Evolutionary conservation across 2,113 vertebrate species (phyloP).

Genomic region (Psammodynastes pulverulentus): DNA sequence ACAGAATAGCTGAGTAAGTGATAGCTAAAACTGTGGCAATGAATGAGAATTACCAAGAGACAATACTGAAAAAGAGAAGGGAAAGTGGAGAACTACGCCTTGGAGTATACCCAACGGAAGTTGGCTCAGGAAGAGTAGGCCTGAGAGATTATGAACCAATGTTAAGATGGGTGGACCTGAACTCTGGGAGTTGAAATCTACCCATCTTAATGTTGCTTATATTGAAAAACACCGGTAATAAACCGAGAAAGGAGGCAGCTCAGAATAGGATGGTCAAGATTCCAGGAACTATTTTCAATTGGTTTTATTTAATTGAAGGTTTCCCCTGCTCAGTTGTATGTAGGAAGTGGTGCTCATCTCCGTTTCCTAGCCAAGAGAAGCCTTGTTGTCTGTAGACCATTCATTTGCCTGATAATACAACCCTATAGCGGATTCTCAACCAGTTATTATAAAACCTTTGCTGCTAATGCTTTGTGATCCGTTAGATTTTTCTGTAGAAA

Average conservation of each 20-base stretch:
- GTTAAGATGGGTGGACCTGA: not conserved
- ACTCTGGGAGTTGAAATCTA: not conserved
- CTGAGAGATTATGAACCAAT: not conserved
- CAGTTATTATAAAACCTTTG: not conserved
- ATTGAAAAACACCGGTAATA: not conserved
- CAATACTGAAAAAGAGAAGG: not conserved
- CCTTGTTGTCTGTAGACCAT: not conserved
- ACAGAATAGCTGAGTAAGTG: not conserved
- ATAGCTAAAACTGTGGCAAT: not conserved
- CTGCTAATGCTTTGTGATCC: not conserved
- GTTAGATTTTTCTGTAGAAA: not conserved
- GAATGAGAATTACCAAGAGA: not conserved
- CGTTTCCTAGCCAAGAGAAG: not conserved
- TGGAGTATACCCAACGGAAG: not conserved
- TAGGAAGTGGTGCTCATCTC: not conserved
- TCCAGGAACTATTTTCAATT: not conserved
- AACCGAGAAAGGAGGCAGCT: not conserved
- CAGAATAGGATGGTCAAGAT: not conserved
- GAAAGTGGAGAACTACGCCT: not conserved
- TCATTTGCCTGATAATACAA: not conserved
- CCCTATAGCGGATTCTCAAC: not conserved
- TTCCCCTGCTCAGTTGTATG: not conserved
- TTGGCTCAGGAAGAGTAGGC: not conserved
- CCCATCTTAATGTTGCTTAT: not conserved
- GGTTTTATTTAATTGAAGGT: not conserved